Evolutionary conservation across 92 coral and sea anemone genomes (phyloP).

Genomic region (Porites lobata): DNA sequence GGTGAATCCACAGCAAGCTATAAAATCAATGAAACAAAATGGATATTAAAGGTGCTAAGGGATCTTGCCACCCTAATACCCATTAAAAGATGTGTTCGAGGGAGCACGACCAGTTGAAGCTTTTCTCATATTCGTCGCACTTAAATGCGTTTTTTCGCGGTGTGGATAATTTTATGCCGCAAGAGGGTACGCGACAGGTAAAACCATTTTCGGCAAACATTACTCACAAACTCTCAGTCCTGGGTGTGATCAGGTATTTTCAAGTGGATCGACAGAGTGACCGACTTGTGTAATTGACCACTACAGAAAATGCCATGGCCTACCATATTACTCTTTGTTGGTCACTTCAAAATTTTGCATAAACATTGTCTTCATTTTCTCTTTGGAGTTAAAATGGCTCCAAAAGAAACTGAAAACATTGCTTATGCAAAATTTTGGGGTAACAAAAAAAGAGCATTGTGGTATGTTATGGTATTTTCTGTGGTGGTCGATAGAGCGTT

Average conservation of each 20-base stretch:
- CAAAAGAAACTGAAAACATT: no score
- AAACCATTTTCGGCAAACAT: slow-evolving; percentile 97
- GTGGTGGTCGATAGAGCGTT: no score
- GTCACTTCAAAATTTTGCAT: no score
- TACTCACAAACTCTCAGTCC: slow-evolving; percentile 93
- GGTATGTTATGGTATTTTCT: no score
- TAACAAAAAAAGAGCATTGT: no score
- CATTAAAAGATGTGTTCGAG: slow-evolving; percentile 91
- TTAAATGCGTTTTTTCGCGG: slow-evolving; percentile 91
- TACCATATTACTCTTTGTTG: no score
- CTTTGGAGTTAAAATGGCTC: no score
- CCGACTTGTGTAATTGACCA: no score
- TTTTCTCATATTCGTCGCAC: slow-evolving; percentile 84
- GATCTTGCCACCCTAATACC: slow-evolving; percentile 77
- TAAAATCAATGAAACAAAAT: not conserved
- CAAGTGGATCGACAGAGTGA: slow-evolving; percentile 86
- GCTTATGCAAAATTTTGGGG: no score
- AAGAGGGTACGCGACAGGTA: slow-evolving; percentile 97
- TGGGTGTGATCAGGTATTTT: slow-evolving; percentile 98
- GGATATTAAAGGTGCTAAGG: not conserved
- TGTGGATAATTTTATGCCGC: slow-evolving; percentile 97
- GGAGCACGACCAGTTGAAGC: slow-evolving; percentile 95
- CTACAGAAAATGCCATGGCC: no score
- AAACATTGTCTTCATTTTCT: no score
- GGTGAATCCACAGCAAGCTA: slow-evolving; percentile 78